Conservation (phyloP, 1,140 invertebrate genomes). For the Leptinotarsa defecta region DNA sequence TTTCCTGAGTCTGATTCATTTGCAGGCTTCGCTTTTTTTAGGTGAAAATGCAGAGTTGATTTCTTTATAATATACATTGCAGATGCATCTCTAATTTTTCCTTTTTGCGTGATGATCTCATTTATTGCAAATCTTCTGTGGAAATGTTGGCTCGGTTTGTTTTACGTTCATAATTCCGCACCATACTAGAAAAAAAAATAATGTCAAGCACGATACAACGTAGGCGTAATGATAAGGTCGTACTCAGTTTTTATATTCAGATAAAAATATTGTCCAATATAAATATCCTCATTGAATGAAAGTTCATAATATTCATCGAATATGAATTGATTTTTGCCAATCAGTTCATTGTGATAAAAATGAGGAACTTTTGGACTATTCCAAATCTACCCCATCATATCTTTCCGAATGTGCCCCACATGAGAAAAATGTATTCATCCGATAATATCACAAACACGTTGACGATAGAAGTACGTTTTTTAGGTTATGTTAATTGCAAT, state of each 20-base stretch:
- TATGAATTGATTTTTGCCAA: not conserved
- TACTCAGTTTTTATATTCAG: not conserved
- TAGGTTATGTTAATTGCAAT: too few species aligned
- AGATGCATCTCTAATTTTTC: slow-evolving; percentile 4
- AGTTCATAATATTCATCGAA: not conserved
- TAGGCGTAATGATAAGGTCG: not conserved
- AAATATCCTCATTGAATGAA: not conserved
- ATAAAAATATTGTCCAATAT: not conserved
- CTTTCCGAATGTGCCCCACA: too few species aligned
- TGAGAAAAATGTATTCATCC: too few species aligned
- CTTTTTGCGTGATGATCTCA: slow-evolving; percentile 1
- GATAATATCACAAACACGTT: too few species aligned
- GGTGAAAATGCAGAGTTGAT: slow-evolving; percentile 6
- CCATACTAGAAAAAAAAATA: not conserved
- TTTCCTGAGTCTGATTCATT: not conserved
- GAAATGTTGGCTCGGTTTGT: slow-evolving; percentile 9
- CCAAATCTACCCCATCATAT: too few species aligned
- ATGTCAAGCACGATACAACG: not conserved
- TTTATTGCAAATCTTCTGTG: not conserved
- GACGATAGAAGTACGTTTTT: too few species aligned
- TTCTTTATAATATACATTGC: slow-evolving; percentile 1
- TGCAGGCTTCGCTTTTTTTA: not conserved
- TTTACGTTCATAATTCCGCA: not conserved
- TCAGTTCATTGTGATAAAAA: not conserved
- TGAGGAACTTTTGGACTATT: not conserved